Conservation (phyloP, 2,113 vertebrate genomes). For the Eonycteris spelaea region DNA sequence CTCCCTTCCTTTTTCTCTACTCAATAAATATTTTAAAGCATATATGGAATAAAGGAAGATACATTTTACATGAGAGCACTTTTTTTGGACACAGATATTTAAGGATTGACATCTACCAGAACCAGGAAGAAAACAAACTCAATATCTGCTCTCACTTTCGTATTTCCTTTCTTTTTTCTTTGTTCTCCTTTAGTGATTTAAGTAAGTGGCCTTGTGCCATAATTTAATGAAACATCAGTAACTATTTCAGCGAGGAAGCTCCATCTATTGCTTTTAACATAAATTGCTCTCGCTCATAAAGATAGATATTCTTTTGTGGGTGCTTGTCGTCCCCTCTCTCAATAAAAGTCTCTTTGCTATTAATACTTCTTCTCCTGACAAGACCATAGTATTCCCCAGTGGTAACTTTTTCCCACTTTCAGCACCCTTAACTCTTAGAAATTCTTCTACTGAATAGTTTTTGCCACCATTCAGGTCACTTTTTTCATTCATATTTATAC, state of each 20-base stretch:
- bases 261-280: neutral
- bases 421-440: neutral
- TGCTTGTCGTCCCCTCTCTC: neutral
- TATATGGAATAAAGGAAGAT: slow-evolving; percentile 66
- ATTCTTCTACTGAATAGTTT: slow-evolving; percentile 11
- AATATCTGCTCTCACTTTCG: neutral
- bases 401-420: neutral
- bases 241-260: neutral
- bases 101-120: neutral
- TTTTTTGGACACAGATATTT: slow-evolving; percentile 3
- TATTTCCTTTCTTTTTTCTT: neutral
- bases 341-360: neutral
- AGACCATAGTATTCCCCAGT: neutral
- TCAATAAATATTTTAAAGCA: slow-evolving; percentile 73
- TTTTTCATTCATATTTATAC: neutral
- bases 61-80: slow-evolving; percentile 16
- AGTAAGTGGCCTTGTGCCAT: neutral
- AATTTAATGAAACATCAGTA: neutral
- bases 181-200: neutral
- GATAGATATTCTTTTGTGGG: neutral
- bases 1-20: slow-evolving; percentile 39
- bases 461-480: neutral
- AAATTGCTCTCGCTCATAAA: slow-evolving; percentile 11
- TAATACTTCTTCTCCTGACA: neutral
- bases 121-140: neutral